These are phyloP conservation scores for Eueremaeus valkanovi DNA, from an alignment of 2,888 invertebrate species.

Conservation along the genomic window DNA sequence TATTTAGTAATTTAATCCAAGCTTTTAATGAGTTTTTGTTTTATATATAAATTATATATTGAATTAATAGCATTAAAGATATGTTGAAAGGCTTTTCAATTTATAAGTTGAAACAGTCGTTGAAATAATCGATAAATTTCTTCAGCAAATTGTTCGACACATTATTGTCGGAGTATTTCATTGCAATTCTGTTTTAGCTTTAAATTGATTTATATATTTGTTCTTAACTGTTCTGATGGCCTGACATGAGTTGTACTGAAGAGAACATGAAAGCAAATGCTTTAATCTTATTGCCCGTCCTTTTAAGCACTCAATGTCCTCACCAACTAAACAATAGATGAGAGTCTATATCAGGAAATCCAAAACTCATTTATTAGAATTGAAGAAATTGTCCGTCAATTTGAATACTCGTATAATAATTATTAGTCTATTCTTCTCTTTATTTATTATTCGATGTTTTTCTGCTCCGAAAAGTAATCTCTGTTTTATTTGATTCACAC, in stretches of 20 bases:
- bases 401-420: background rate
- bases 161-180: conserved; percentile 24
- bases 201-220: conserved; percentile 30
- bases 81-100: background rate
- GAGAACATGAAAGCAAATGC: background rate
- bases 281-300: conserved; percentile 25
- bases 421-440: background rate
- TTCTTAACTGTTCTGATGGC: conserved; percentile 28
- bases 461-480: conserved; percentile 10
- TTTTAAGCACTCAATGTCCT: background rate
- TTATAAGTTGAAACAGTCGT: background rate
- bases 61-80: no score
- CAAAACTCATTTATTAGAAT: conserved; percentile 30
- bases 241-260: conserved; percentile 1
- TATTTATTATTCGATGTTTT: no score
- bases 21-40: background rate
- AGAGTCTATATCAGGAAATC: conserved; percentile 22
- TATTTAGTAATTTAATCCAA: background rate
- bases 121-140: conserved; percentile 25
- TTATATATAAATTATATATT: no score
- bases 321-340: background rate
- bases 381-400: conserved; percentile 22
- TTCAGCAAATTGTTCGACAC: background rate
- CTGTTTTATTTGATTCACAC: conserved; percentile 4
- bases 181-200: conserved; percentile 20